Evolutionary conservation across 30 jellyfish, hydroid and myxozoan species (phyloP), one percentile per base, ranked within the genome.

Genomic region (Hydractinia echinata): DNA sequence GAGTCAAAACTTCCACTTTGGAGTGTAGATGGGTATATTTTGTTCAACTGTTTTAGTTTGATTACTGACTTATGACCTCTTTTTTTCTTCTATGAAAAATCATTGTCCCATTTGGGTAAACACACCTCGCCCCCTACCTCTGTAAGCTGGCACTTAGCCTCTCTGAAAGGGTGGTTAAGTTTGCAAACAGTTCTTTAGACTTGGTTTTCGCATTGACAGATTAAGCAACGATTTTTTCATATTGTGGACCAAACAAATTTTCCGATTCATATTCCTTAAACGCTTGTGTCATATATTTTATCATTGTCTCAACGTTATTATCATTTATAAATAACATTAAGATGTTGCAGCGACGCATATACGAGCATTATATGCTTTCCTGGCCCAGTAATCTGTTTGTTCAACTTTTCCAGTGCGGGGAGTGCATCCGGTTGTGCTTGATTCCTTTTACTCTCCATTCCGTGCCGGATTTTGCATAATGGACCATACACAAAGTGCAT

Each of bases 401-500:
- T 62, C 73, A 10, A 62, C 68, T 56, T 56, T n/a, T 56, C 68
- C 68, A 56, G n/a, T 56, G 68, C 68, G n/a, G 68, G 68, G 13
- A n/a, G 10, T 5, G 73, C 73, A 5, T 62, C 8, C 10, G 10
- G 10, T n/a, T 56, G 68, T 9, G 68, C 10, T 56, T n/a, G 10
- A 10, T 9, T 9, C 10, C 30, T 62, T 62, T 62, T 50, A 62
- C 5, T 10, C 30, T 62, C 73, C 10, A 62, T 62, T 5, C 8
- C 8, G 4, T 5, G 5, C 73, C 73, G 30, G 16, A 62, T 62
- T 10, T 10, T 62, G 10, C 8, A 62, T 62, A 62, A 50, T 15
- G 73, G 73, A 50, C 73, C 73, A 62, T 5, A 62, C 5, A 62
- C 73, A 62, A 62, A 62, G 5, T 5, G 8, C 16, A 62, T 5